Evolutionary conservation across 2,113 vertebrate genomes (phyloP).

Genomic region (Ondatra zibethicus): DNA sequence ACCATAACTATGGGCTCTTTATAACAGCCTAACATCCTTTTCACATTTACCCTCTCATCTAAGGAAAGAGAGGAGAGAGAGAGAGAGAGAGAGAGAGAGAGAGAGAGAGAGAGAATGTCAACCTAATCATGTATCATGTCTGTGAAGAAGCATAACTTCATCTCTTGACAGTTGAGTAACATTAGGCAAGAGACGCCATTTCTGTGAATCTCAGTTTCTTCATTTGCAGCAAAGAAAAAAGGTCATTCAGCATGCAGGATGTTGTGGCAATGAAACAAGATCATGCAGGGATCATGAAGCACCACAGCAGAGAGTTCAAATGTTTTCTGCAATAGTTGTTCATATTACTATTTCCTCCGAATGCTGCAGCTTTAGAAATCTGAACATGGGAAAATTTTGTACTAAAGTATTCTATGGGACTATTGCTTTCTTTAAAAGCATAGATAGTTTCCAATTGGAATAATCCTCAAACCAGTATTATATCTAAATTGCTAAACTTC

Average conservation of each 20-base stretch:
- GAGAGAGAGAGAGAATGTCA: not conserved
- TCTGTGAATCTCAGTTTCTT: not conserved
- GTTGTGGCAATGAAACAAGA: not conserved
- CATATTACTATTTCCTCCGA: not conserved
- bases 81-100: not conserved
- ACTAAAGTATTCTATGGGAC: not conserved
- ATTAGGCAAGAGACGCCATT: not conserved
- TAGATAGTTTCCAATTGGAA: conserved; percentile 1
- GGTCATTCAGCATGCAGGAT: not conserved
- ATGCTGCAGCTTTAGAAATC: not conserved
- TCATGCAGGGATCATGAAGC: not conserved
- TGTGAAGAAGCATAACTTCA: not conserved
- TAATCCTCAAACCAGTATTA: not conserved
- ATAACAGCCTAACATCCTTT: not conserved
- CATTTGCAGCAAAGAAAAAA: not conserved
- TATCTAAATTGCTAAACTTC: conserved; percentile 51
- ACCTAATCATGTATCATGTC: not conserved
- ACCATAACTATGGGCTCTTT: not conserved
- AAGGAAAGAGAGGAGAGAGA: not conserved
- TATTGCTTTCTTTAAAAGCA: not conserved
- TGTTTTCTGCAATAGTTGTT: not conserved
- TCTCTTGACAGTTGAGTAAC: not conserved
- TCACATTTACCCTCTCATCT: not conserved
- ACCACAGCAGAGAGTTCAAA: conserved; percentile 12
- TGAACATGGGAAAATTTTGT: not conserved